Evolutionary conservation across 2,797 vertebrate genomes (phyloP), one percentile per base, ranked within the genome.

Genomic region (Crenuchus spilurus): DNA sequence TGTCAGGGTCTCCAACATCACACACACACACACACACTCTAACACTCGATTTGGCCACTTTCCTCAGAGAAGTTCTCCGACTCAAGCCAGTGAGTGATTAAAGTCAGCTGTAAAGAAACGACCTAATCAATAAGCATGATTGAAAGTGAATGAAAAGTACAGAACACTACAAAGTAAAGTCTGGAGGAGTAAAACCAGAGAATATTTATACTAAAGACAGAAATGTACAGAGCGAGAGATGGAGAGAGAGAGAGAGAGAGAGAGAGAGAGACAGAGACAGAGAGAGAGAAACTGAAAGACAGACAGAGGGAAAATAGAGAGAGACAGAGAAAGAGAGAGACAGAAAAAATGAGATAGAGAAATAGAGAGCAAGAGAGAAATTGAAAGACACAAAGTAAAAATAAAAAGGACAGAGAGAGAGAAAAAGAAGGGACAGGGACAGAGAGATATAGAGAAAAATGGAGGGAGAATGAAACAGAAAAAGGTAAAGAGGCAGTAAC

Each of bases 271-370:
- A n/a, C 2, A n/a, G n/a, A n/a, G 14, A n/a, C 13, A 30, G 16
- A n/a, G 13, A 22, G 18, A 14, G 18, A 14, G 13, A 66, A 28
- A 24, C 18, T 3, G 9, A 26, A n/a, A 64, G n/a, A 26, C 31
- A 35, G 10, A 18, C 14, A n/a, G 81, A 86, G 85, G 86, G 81
- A 84, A 60, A 24, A 22, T 24, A 58, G 74, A 54, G 75, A 35
- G 49, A 46, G 52, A 64, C 39, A 49, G 31, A 28, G 51, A 48
- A 54, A 16, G 64, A 68, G 64, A 11, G 61, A 35, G 46, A 35
- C 41, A 28, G 52, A 22, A 33, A 42, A 5, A 28, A 8, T 39
- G 31, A n/a, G 35, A 26, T 5, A 37, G 18, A 33, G 20, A 9
- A 52, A 3, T 6, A 16, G n/a, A 33, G 18, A 16, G 30, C 18